Base-by-base conservation (phyloP, 2,888 invertebrate species). In the Andricus quercusramuli region DNA sequence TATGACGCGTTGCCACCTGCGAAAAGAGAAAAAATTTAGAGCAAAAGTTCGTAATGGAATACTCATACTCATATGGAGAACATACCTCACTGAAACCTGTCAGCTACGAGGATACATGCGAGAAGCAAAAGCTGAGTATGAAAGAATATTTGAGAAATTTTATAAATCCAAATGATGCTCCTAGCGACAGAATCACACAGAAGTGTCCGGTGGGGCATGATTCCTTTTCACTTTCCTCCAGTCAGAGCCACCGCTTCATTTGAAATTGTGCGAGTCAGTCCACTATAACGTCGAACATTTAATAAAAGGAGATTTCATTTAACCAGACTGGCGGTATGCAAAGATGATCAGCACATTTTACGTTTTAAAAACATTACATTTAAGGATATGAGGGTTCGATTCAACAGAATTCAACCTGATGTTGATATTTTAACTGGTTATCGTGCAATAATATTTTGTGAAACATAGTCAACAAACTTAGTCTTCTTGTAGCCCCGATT, bases 1-100 rank as follows among this genome's bases (percentile, higher is more conserved):
- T 85, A 83, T 81, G 81, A 85, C 80, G 84, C 83, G 84, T 82
- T 79, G 79, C 74, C 68, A 78, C 79, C 51, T 79, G 51, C 41
- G 29, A 56, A 65, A 77, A 68, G 68, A 76, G 70, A 51, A 56
- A 67, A 74, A 74, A 47, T 29, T 22, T 47, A 66, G 64, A 70
- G 51, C 66, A 79, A 78, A 37, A 76, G 62, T 59, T 25, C n/a
- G 13, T 59, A 22, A 67, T 32, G 44, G 62, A 79, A 79, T 44
- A 56, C 67, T 32, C 62, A 79, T 44, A 56, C 67, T 32, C 62
- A 76, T 78, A 67, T 77, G 56, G 76, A 76, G 74, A 66, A 76
- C 78, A 29, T 78, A 76, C 66, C 74, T 70, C 44, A 65, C 78
- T 20, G 25, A 47, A n/a, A 67, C 51, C 20, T 51, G 68, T 56